Evolutionary conservation across 2,797 vertebrate species (phyloP).

Genomic region (Pangasius mekongensis): DNA sequence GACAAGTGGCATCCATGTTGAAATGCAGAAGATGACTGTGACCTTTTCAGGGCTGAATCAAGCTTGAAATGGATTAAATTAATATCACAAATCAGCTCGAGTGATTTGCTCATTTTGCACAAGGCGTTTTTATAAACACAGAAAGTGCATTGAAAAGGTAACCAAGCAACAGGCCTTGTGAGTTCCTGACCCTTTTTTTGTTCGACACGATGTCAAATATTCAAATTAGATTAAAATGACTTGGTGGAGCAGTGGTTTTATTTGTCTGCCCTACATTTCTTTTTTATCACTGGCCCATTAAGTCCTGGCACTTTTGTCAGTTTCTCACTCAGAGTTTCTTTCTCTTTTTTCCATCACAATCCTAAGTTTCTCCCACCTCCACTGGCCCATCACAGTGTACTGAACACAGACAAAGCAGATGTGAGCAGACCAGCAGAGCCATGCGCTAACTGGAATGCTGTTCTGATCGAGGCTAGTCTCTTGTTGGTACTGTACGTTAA

Average conservation of each 20-base stretch:
- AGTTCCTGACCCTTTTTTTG: constrained; percentile 49
- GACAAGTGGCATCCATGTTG: constrained; percentile 41
- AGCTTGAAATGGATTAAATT: constrained; percentile 60
- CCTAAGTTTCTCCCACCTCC: background rate
- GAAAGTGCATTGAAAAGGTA: constrained; percentile 38
- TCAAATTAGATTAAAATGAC: constrained; percentile 61
- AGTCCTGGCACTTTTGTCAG: constrained; percentile 53
- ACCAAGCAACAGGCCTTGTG: constrained; percentile 54
- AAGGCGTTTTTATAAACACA: constrained; percentile 46
- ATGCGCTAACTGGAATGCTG: constrained; percentile 32
- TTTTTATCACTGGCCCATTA: constrained; percentile 58
- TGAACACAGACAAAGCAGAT: constrained; percentile 48
- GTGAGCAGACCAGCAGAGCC: background rate
- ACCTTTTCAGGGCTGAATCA: constrained; percentile 58
- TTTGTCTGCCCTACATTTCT: constrained; percentile 52
- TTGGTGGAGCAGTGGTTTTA: constrained; percentile 30
- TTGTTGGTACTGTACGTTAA: background rate
- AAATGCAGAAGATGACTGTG: constrained; percentile 49
- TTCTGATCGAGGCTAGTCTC: constrained; percentile 29
- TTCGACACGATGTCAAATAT: constrained; percentile 35
- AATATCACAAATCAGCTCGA: constrained; percentile 61
- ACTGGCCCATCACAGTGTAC: constrained; percentile 45
- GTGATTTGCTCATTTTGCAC: constrained; percentile 59
- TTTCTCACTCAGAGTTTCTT: constrained; percentile 30
- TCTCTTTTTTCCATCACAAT: background rate